Evolutionary conservation across 1,140 invertebrate species (phyloP).

Genomic region (Bombus waltoni): DNA sequence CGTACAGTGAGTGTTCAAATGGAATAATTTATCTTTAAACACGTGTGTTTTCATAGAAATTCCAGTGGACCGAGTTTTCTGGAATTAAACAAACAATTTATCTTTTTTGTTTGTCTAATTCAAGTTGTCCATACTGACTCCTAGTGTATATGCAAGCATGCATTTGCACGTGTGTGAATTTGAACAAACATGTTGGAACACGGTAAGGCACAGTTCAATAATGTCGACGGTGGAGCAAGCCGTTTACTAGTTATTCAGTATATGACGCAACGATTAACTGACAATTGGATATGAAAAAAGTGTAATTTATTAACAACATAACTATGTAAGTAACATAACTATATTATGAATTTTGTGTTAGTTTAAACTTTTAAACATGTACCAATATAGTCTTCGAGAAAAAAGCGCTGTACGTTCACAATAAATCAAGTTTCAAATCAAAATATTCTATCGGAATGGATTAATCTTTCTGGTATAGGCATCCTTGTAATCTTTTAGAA

Average conservation of each 20-base stretch:
- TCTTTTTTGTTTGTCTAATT: not conserved
- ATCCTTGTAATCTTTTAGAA: not conserved
- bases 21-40: not conserved
- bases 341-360: not conserved
- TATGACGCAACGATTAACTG: not conserved
- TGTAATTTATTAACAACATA: not conserved
- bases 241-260: not conserved
- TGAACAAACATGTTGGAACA: too few species aligned
- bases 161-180: not conserved
- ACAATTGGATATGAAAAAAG: not conserved
- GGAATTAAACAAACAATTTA: not conserved
- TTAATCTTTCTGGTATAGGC: not conserved
- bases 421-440: not conserved
- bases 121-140: slow-evolving; percentile 3
- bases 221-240: not conserved
- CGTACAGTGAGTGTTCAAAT: too few species aligned
- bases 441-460: not conserved
- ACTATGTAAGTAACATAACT: not conserved
- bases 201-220: not conserved
- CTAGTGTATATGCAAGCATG: not conserved
- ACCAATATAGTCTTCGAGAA: not conserved
- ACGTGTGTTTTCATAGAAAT: not conserved
- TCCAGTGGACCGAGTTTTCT: not conserved
- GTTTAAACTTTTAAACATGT: not conserved
- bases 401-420: not conserved